phyloP scores from a whole-genome alignment of 2,797 vertebrate species.

The Rhynchonycteris naso region DNA sequence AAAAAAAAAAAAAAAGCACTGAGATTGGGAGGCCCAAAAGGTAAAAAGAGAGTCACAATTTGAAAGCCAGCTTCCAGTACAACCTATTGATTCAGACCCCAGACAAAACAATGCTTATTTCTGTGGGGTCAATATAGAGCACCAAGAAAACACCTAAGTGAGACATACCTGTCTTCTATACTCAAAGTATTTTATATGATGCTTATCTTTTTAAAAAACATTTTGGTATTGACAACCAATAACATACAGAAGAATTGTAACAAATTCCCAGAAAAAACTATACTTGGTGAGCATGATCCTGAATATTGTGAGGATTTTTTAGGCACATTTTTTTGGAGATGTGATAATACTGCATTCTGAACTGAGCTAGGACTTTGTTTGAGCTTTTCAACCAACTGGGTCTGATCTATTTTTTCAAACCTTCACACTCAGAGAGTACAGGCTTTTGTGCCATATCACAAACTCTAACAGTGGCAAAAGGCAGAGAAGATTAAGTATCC shows the following conservation, averaged over 20 bases:
- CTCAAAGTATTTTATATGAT: neutral
- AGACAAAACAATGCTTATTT: neutral
- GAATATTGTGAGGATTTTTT: neutral
- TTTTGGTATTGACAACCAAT: neutral
- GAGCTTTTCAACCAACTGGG: neutral
- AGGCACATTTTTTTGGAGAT: rapidly evolving
- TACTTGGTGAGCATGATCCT: neutral
- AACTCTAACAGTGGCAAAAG: neutral
- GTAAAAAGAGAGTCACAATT: neutral
- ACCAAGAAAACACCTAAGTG: neutral
- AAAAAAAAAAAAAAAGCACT: too few species aligned
- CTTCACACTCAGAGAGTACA: neutral
- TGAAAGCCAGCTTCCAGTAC: neutral
- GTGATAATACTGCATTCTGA: neutral
- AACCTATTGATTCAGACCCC: neutral
- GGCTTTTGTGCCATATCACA: neutral
- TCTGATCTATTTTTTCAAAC: neutral
- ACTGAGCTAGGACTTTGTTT: neutral
- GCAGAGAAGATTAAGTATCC: neutral
- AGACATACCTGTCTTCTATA: neutral
- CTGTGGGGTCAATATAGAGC: neutral
- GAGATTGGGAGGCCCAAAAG: neutral
- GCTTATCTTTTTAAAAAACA: neutral
- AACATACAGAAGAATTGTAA: neutral
- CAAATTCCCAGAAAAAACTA: neutral